Conservation (phyloP, 23 tunicate genomes). For the Styela clava region DNA sequence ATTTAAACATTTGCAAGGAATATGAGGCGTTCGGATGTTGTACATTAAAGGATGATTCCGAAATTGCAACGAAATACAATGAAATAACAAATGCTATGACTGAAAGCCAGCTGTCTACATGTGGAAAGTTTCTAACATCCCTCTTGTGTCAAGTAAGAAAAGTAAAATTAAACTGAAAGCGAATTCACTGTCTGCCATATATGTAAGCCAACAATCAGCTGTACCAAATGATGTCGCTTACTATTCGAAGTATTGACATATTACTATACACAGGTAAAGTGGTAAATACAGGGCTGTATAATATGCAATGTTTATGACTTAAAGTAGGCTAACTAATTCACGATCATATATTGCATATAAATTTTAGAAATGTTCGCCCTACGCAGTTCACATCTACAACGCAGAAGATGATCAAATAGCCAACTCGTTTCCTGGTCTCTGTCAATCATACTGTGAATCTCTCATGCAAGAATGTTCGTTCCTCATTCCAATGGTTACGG, state of each 20-base stretch:
- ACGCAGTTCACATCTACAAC: constrained; percentile 58
- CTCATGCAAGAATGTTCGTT: neutral
- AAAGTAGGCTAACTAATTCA: neutral
- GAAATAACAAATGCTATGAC: constrained; percentile 8
- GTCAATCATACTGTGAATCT: constrained; percentile 21
- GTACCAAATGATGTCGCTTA: no score
- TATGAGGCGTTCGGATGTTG: constrained; percentile 56
- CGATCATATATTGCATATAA: neutral
- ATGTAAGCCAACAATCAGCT: no score
- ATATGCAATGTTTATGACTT: no score
- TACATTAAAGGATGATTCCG: constrained; percentile 9
- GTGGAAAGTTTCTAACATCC: constrained; percentile 29
- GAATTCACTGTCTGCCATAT: no score
- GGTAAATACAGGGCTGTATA: no score
- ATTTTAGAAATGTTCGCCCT: constrained; percentile 67
- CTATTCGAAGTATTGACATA: no score
- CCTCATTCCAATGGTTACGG: neutral
- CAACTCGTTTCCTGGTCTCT: constrained; percentile 41
- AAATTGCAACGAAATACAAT: constrained; percentile 10
- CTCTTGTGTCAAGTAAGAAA: constrained; percentile 78
- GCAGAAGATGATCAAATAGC: constrained; percentile 37
- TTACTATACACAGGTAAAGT: no score
- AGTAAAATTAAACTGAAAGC: no score
- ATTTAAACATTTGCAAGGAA: constrained; percentile 2
- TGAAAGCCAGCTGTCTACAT: neutral